Evolutionary conservation across 2,113 vertebrate genomes (phyloP).

Genomic region (Nanger granti): DNA sequence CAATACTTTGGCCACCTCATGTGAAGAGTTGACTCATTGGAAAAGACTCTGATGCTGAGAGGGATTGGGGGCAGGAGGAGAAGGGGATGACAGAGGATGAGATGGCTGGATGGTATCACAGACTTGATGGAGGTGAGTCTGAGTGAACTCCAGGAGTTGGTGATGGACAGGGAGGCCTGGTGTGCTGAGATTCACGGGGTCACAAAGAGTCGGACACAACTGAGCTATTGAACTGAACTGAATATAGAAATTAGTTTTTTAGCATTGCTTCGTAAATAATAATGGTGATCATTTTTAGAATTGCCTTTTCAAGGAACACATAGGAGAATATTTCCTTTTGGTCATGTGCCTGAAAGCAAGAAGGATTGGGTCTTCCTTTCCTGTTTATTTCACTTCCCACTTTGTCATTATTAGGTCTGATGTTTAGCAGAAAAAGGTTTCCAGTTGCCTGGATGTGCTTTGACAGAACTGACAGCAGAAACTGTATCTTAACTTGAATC

Average conservation of each 20-base stretch:
- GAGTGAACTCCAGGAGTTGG: no score
- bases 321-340: background rate
- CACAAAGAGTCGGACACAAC: no score
- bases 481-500: constrained; percentile 59
- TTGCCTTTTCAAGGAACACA: background rate
- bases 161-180: no score
- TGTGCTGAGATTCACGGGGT: no score
- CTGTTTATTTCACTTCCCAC: background rate
- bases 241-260: constrained; percentile 34
- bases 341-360: constrained; percentile 13
- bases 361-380: constrained; percentile 31
- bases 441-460: constrained; percentile 45
- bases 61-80: no score
- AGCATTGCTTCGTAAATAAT: constrained; percentile 23
- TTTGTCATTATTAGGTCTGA: constrained; percentile 43
- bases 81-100: no score
- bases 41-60: no score
- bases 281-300: constrained; percentile 6
- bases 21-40: no score
- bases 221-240: no score
- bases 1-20: no score
- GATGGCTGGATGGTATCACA: no score
- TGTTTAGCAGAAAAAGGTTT: constrained; percentile 55
- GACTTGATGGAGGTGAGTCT: no score
- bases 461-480: constrained; percentile 40